Conservation (phyloP, 2,888 invertebrate species). For the Lepidochrysops patricia region DNA sequence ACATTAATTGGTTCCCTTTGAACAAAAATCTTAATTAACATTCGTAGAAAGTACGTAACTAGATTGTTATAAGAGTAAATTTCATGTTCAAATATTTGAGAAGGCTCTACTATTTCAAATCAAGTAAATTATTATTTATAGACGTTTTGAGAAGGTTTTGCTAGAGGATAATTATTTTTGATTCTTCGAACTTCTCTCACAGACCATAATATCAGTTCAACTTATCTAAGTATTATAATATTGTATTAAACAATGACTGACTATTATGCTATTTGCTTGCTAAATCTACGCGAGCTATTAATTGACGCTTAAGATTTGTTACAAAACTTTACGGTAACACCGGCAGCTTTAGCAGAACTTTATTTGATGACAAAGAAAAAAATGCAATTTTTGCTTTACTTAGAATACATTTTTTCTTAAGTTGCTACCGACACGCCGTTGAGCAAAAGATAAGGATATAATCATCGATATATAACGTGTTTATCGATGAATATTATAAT, state of each 20-base stretch:
- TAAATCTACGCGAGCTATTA: neutral
- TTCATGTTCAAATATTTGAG: neutral
- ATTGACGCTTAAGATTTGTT: neutral
- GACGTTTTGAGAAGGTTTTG: too few relatives aligned
- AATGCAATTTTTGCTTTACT: neutral
- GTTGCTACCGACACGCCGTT: too few relatives aligned
- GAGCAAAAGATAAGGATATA: too few relatives aligned
- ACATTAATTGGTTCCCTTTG: neutral
- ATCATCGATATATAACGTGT: too few relatives aligned
- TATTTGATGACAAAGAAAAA: neutral
- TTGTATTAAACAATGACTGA: too few relatives aligned
- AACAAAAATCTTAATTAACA: neutral
- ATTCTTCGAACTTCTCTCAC: neutral
- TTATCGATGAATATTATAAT: too few relatives aligned
- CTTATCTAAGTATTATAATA: too few relatives aligned
- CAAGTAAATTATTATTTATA: too few relatives aligned
- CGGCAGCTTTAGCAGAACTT: neutral
- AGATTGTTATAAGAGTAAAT: neutral
- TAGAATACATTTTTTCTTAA: too few relatives aligned
- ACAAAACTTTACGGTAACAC: neutral
- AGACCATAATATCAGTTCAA: neutral
- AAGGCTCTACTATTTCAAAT: neutral
- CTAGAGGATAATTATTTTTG: too few relatives aligned
- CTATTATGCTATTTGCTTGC: too few relatives aligned
- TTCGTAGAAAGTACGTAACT: neutral